A percentile compares a stretch with the other conserved stretches of the same genome.
Conservation (phyloP, 2,113 vertebrate genomes). For the Callipepla squamata region DNA sequence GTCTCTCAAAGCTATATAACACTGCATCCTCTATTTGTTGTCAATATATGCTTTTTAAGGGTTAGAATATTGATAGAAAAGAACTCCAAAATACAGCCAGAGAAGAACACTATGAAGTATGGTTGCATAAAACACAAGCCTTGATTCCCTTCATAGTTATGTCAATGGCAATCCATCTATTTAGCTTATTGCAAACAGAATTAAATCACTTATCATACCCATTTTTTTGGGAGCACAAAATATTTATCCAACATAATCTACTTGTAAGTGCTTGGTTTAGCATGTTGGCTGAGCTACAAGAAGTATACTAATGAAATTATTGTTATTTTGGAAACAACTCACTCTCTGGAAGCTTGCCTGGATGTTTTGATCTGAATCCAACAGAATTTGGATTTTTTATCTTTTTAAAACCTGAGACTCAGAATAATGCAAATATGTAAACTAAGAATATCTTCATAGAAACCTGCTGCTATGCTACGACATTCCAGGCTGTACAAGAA, state of each 20-base stretch:
- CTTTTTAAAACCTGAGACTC: background rate
- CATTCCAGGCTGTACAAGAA: background rate
- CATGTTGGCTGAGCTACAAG: background rate
- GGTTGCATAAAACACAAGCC: background rate
- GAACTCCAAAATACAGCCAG: background rate
- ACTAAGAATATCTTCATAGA: constrained; percentile 25
- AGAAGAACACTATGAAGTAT: background rate
- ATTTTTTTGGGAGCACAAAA: constrained; percentile 15
- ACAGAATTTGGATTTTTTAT: background rate
- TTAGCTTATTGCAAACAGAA: background rate
- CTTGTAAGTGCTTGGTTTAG: background rate
- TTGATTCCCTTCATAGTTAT: background rate
- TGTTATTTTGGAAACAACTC: constrained; percentile 34
- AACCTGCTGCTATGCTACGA: constrained; percentile 22
- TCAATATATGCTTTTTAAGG: background rate
- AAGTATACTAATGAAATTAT: constrained; percentile 41
- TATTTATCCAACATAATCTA: constrained; percentile 51
- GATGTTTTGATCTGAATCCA: constrained; percentile 46
- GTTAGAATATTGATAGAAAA: background rate
- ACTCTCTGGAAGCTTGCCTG: constrained; percentile 37
- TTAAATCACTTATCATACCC: background rate
- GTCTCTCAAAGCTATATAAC: background rate
- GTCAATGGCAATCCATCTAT: background rate
- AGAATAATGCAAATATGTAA: constrained; percentile 29
- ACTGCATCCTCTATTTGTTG: fast-evolving